Percentiles rank a stretch among this genome's conserved stretches.
These are phyloP conservation scores for Pseudopodoces humilis DNA, from an alignment of 2,113 vertebrate genomes.

Conservation along the genomic window DNA sequence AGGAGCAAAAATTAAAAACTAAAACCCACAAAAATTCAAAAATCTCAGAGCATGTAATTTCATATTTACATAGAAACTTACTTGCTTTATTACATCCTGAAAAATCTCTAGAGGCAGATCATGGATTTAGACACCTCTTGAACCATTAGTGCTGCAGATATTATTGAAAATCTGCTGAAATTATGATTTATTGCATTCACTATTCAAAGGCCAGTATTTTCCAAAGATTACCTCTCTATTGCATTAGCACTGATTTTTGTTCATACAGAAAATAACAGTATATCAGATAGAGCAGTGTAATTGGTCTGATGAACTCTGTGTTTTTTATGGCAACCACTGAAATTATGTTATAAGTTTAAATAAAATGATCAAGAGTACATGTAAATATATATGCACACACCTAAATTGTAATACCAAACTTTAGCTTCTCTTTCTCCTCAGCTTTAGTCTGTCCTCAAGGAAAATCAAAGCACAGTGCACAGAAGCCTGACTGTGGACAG, in stretches of 20 bases:
- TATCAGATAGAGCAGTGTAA: neutral
- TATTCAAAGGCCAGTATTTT: neutral
- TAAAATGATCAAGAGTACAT: neutral
- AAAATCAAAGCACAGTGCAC: neutral
- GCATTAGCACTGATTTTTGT: neutral
- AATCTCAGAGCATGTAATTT: neutral
- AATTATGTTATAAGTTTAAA: neutral
- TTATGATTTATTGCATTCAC: neutral
- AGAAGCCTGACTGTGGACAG: neutral
- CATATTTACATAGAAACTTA: neutral
- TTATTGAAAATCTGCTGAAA: neutral
- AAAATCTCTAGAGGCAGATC: neutral
- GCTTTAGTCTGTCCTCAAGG: neutral
- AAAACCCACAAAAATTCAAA: neutral
- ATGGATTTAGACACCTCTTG: neutral
- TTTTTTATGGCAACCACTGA: neutral
- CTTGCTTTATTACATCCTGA: neutral
- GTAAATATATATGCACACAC: neutral
- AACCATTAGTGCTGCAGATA: neutral
- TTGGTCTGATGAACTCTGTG: neutral
- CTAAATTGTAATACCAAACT: neutral
- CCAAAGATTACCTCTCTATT: neutral
- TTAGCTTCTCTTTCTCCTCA: neutral
- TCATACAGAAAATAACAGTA: neutral
- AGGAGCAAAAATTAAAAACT: neutral